Conservation (phyloP, 2,113 vertebrate species). For the Nansenia antarctica region DNA sequence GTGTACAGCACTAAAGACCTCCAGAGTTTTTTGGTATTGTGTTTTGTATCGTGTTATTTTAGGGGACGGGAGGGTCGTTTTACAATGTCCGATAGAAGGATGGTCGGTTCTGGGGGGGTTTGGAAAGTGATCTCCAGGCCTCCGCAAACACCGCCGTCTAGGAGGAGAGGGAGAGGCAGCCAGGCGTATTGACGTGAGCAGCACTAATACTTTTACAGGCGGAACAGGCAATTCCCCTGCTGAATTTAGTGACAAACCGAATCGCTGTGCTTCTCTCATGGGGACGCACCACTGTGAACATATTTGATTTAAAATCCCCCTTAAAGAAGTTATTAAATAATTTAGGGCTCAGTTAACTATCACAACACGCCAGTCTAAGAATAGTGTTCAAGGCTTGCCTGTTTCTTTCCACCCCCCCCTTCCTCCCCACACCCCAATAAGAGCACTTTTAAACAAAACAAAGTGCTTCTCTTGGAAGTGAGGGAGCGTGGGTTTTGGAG, state of each 20-base stretch:
- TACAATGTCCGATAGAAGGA: conserved; percentile 70
- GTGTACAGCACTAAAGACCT: too few relatives aligned
- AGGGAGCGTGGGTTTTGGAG: conserved; percentile 23
- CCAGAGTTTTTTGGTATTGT: too few relatives aligned
- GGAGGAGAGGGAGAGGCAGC: conserved; percentile 63
- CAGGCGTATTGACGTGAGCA: conserved; percentile 62
- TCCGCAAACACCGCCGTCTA: conserved; percentile 59
- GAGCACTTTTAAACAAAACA: conserved; percentile 43
- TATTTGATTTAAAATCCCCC: conserved; percentile 68
- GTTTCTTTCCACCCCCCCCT: too few relatives aligned
- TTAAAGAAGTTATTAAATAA: conserved; percentile 66
- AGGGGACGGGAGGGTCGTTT: conserved; percentile 64
- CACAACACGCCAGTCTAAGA: conserved; percentile 39
- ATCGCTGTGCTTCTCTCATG: conserved; percentile 45
- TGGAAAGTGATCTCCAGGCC: conserved; percentile 67
- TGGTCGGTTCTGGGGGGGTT: conserved; percentile 72
- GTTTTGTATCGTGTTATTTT: conserved; percentile 66
- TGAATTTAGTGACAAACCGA: conserved; percentile 61
- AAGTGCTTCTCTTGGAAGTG: conserved; percentile 37
- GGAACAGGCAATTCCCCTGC: conserved; percentile 63
- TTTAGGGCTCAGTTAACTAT: conserved; percentile 54
- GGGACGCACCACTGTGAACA: conserved; percentile 52
- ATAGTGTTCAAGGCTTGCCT: conserved; percentile 32
- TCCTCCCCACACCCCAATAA: too few relatives aligned
- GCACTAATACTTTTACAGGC: conserved; percentile 68